Conservation (phyloP, 2,113 vertebrate genomes). For the Mustela nigripes region DNA sequence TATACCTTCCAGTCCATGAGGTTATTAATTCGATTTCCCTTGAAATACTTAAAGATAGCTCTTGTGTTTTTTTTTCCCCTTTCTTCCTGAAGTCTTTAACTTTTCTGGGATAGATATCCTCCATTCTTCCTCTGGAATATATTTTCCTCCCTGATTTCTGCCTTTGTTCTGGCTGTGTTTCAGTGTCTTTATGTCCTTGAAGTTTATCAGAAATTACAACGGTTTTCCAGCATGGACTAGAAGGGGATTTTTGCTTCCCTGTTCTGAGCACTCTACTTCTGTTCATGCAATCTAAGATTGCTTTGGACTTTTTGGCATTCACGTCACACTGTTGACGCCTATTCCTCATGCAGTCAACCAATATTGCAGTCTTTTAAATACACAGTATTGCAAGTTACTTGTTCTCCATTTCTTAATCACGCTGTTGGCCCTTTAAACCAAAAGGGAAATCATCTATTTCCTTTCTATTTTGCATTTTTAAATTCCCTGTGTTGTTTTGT, state of each 20-base stretch:
- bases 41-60: not conserved
- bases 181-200: slow-evolving; percentile 22
- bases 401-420: slow-evolving; percentile 18
- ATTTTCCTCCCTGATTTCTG: not conserved
- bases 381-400: not conserved
- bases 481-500: not conserved
- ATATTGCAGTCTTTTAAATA: not conserved
- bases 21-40: not conserved
- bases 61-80: not conserved
- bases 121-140: not conserved
- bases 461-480: slow-evolving; percentile 3
- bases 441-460: not conserved
- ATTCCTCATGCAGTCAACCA: not conserved
- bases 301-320: not conserved
- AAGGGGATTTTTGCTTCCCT: slow-evolving; percentile 54
- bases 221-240: not conserved
- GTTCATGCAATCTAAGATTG: not conserved
- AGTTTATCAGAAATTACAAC: slow-evolving; percentile 59
- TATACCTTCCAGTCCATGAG: not conserved
- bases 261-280: not conserved
- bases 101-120: slow-evolving; percentile 20
- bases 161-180: not conserved
- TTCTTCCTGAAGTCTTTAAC: not conserved
- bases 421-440: not conserved
- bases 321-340: slow-evolving; percentile 22